Evolutionary conservation across 2,113 vertebrate genomes (phyloP), one percentile per base, ranked within the genome.

Genomic region (Glaucomys volans): DNA sequence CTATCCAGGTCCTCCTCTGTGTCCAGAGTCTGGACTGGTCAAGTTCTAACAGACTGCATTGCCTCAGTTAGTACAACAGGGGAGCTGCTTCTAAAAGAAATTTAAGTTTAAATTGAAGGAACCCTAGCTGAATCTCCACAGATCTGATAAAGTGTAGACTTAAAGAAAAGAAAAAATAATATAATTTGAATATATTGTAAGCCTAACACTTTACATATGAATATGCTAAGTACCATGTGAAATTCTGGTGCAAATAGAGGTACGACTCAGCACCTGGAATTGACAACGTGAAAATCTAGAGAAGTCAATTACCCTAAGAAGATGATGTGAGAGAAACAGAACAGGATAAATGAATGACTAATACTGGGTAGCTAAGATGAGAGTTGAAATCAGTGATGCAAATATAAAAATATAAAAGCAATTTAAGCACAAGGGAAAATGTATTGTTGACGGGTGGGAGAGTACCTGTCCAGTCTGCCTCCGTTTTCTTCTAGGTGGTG

Each of bases 401-500:
- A 88, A 81, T 66, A 17, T 64, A n/a, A 92, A 69, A 77, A 11
- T 32, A 71, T 2, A 35, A 77, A 74, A 90, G 17, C 32, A 52
- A 67, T 72, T n/a, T 24, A 24, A 89, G 44, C n/a, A 32, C 14
- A 20, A 74, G 7, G 32, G 54, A 18, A 93, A 62, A 62, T 10
- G 28, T 5, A 22, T 35, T 40, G 5, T 26, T 13, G 52, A 14
- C 11, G 32, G 44, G 11, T 50, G 28, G 16, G 18, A 89, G 8
- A 4, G 0, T 98, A 99, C 98, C 98, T 99, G 98, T 83, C 98
- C 98, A 3, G 98, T 98, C 96, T 98, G 99, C 74, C 99, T 99
- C 94, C 99, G 99, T 85, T 98, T 99, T 80, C 99, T 99, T 97
- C 99, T 99, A 14, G 98, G 98, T 2, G 96, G 97, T 4, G 96